phyloP scores from a whole-genome alignment of 2,888 invertebrate genomes.

The Antheraea assamensis region DNA sequence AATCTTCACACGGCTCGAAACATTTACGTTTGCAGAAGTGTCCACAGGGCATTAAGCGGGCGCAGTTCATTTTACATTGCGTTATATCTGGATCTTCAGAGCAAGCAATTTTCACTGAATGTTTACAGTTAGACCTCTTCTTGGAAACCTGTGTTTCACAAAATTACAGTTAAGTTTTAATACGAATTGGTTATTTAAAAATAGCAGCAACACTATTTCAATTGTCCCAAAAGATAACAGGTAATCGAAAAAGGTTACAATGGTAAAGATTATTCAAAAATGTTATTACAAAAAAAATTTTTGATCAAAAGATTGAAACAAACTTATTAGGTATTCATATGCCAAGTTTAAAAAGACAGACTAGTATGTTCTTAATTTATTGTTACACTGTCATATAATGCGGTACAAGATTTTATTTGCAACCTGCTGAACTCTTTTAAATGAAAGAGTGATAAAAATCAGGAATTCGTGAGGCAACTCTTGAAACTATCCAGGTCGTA shows the following conservation, averaged over 20 bases:
- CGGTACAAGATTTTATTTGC: no score
- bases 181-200: neutral
- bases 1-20: slow-evolving; percentile 71
- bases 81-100: slow-evolving; percentile 56
- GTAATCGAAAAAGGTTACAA: neutral
- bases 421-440: no score
- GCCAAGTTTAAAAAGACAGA: no score
- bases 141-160: slow-evolving; percentile 57
- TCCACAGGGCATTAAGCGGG: slow-evolving; percentile 67
- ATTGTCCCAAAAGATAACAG: neutral
- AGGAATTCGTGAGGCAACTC: no score
- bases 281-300: neutral
- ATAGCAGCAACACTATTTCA: no score
- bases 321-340: no score
- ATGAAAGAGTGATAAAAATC: no score
- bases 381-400: no score
- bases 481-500: no score
- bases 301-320: no score
- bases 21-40: slow-evolving; percentile 79
- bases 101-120: slow-evolving; percentile 66
- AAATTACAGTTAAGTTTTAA: neutral
- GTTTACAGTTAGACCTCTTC: slow-evolving; percentile 72
- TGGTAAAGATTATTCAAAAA: neutral
- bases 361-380: no score
- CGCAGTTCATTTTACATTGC: slow-evolving; percentile 73